These are phyloP conservation scores for Dendropsophus ebraccatus DNA, from an alignment of 2,113 vertebrate genomes.

Conservation along the genomic window DNA sequence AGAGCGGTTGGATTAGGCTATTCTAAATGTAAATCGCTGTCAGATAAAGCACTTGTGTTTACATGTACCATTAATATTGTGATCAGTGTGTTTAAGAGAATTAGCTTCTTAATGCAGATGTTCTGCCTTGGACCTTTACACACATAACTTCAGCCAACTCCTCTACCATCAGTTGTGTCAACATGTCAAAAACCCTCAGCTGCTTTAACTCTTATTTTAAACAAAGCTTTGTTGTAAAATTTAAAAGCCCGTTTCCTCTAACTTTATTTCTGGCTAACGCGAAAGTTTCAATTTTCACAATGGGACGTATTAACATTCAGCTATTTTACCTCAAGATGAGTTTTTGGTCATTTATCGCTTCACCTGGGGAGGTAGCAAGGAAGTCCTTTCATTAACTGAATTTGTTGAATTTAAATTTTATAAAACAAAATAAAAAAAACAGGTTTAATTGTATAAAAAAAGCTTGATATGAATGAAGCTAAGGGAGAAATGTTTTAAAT, in stretches of 20 bases:
- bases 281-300: conserved; percentile 72
- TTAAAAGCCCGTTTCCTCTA: conserved; percentile 69
- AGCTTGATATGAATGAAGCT: no score
- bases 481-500: no score
- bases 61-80: conserved; percentile 86
- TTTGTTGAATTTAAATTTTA: not conserved
- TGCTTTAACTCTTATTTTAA: conserved; percentile 72
- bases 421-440: not conserved
- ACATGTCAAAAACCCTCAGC: conserved; percentile 80
- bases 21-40: conserved; percentile 83
- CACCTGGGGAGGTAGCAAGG: not conserved
- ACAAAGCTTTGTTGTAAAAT: conserved; percentile 74
- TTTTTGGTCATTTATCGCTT: not conserved
- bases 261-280: conserved; percentile 73
- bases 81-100: conserved; percentile 86
- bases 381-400: no score
- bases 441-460: not conserved
- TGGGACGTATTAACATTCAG: conserved; percentile 74
- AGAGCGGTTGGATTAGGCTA: conserved; percentile 80
- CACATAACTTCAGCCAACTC: conserved; percentile 72
- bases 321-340: conserved; percentile 56
- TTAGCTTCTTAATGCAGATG: conserved; percentile 86
- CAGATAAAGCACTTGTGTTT: conserved; percentile 85
- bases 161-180: conserved; percentile 78
- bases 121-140: conserved; percentile 75